A percentile compares a stretch with the other conserved stretches of the same genome.
Conservation (phyloP, 92 coral and sea anemone genomes). For the Nematostella vectensis region DNA sequence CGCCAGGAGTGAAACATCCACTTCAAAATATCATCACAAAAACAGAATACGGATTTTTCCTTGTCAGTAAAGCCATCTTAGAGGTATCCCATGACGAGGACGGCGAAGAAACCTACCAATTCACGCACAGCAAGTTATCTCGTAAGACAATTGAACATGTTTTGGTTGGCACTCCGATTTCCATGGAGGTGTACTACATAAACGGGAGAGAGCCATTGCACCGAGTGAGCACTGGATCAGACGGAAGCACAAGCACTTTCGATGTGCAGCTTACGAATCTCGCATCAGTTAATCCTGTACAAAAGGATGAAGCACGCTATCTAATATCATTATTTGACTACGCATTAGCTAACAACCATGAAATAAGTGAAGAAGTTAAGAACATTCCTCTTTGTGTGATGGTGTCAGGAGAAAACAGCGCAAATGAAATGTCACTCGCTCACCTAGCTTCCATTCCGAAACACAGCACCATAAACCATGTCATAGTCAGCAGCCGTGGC, state of each 20-base stretch:
- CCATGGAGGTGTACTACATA: slow-evolving; percentile 61
- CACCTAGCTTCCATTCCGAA: slow-evolving; percentile 57
- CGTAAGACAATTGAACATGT: slow-evolving; percentile 61
- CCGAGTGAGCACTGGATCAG: slow-evolving; percentile 16
- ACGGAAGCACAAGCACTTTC: slow-evolving; percentile 17
- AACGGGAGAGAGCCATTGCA: slow-evolving; percentile 53
- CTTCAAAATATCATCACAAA: slow-evolving; percentile 63
- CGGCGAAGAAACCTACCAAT: slow-evolving; percentile 22
- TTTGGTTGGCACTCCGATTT: slow-evolving; percentile 80
- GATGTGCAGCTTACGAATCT: slow-evolving; percentile 38
- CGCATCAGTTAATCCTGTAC: slow-evolving; percentile 28
- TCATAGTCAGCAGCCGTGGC: slow-evolving; percentile 39
- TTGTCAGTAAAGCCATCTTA: slow-evolving; percentile 51
- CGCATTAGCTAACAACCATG: slow-evolving; percentile 28
- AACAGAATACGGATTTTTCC: slow-evolving; percentile 40
- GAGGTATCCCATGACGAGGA: slow-evolving; percentile 7
- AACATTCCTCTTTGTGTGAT: slow-evolving; percentile 54
- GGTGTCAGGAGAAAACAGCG: slow-evolving; percentile 27
- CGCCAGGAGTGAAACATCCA: slow-evolving; percentile 63
- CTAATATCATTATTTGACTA: slow-evolving; percentile 60
- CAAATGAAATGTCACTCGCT: slow-evolving; percentile 37
- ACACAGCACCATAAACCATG: slow-evolving; percentile 25
- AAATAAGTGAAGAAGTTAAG: slow-evolving; percentile 6
- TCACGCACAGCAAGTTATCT: slow-evolving; percentile 18
- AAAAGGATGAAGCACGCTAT: slow-evolving; percentile 58